These are phyloP conservation scores for Hyla sarda DNA, from an alignment of 2,113 vertebrate species.

Conservation along the genomic window DNA sequence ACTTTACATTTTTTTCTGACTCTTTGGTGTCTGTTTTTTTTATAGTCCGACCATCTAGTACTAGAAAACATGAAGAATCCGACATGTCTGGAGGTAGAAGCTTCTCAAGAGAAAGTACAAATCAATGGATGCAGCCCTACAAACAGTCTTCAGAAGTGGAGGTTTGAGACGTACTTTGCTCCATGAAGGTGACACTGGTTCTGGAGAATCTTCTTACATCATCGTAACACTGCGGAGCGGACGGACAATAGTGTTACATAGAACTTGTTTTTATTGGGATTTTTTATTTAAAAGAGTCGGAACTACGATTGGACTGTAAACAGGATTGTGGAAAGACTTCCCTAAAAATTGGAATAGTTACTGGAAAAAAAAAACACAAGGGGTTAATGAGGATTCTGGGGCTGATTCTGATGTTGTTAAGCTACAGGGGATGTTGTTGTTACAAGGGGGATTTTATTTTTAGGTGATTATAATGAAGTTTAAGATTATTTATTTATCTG, in stretches of 20 bases:
- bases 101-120: slow-evolving; percentile 62
- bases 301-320: not conserved
- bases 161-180: slow-evolving; percentile 83
- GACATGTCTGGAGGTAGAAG: slow-evolving; percentile 79
- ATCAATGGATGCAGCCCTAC: slow-evolving; percentile 73
- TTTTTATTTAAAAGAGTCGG: not conserved
- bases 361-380: not conserved
- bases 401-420: slow-evolving; percentile 6
- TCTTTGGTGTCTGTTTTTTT: not conserved
- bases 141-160: slow-evolving; percentile 86
- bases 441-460: not conserved
- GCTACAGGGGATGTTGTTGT: not conserved
- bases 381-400: not conserved
- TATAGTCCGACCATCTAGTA: slow-evolving; percentile 76
- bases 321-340: not conserved
- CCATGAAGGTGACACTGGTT: slow-evolving; percentile 63
- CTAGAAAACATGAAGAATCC: slow-evolving; percentile 70
- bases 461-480: not conserved
- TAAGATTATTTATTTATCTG: not conserved
- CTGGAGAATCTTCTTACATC: not conserved
- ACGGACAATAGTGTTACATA: not conserved
- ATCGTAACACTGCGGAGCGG: not conserved
- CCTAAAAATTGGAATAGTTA: not conserved
- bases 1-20: not conserved
- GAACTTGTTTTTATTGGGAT: not conserved